phyloP scores from a whole-genome alignment of 2,113 vertebrate genomes.

The Colistium nudipinnis region DNA sequence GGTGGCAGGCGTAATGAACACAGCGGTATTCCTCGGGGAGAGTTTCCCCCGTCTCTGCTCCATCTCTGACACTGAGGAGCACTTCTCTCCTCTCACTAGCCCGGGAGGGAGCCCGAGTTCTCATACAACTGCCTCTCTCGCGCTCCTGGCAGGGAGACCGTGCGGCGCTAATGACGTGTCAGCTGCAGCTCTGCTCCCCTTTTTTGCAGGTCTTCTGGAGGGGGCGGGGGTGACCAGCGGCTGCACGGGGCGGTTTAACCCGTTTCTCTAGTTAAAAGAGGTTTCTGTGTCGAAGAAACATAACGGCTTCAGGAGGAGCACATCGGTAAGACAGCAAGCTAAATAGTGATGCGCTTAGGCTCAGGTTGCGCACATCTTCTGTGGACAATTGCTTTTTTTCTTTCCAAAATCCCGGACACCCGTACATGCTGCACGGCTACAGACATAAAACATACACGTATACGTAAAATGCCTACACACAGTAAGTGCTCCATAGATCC shows the following conservation, averaged over 20 bases:
- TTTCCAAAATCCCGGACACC: constrained; percentile 4
- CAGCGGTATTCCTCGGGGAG: constrained; percentile 18
- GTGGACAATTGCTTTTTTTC: not conserved
- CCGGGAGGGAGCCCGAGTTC: constrained; percentile 14
- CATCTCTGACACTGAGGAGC: constrained; percentile 6
- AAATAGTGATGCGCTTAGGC: not conserved
- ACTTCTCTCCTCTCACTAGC: constrained; percentile 9
- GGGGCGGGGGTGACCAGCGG: constrained; percentile 4
- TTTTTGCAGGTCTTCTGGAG: not conserved
- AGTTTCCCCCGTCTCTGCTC: constrained; percentile 7
- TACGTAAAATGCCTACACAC: constrained; percentile 21
- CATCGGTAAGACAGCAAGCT: not conserved
- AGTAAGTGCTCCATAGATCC: constrained; percentile 16
- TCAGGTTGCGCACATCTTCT: too few relatives aligned
- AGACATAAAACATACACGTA: constrained; percentile 27
- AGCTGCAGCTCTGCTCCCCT: constrained; percentile 28
- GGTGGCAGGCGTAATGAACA: constrained; percentile 32
- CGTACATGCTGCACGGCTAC: constrained; percentile 3
- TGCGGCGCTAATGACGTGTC: constrained; percentile 5
- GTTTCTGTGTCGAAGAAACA: not conserved
- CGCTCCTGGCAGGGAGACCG: not conserved
- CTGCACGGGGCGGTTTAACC: not conserved
- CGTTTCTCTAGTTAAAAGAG: too few relatives aligned
- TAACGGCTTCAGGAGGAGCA: not conserved
- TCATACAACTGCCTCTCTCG: not conserved